Base-by-base conservation (phyloP, 2,888 invertebrate species). In the Amphipyra tragopoginis region DNA sequence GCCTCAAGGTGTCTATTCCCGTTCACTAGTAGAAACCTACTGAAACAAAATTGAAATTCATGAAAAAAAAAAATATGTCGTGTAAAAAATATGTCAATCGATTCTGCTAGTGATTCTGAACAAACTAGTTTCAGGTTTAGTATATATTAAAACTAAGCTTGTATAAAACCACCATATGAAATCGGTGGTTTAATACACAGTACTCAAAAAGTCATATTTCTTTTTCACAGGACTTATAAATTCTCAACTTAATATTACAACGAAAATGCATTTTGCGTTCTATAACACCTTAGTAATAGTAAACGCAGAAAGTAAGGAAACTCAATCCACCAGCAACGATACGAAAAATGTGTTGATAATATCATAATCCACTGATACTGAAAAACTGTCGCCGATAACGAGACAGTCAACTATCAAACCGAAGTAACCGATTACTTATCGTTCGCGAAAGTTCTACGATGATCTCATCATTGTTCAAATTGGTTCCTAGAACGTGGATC, bases 361-460 rank as follows among this genome's bases (percentile, higher is more conserved):
- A 60, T 48, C 48, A 34, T 65, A 72, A 73, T 62, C 73, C 45
- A 40, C 36, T 52, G 63, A 73, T 65, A 71, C 36, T 47, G 45
- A 48, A 56, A 45, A 48, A 47, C 34, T 40, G 48, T 36, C 10
- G 49, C 29, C 9, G 63, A 76, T 73, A 63, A 53, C 26, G 11
- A 5, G 11, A 13, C 14, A 63, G 49, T 48, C 52, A 52, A 54
- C 53, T 45, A 58, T 49, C 54, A 50, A 15, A 3, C 15, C 40
- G 8, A 13, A 58, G 52, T 69, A 69, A 69, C 60, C 59, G 68
- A 72, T 68, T 65, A 60, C 40, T 57, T 53, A 67, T 63, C 65
- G 42, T 84, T 89, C 88, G 78, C 84, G 86, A 90, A 87, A 64
- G 72, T 88, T 89, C 86, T 61, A 84, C 68, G 57, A 91, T 90